Evolutionary conservation across 2,797 vertebrate species (phyloP).

Genomic region (Sebastes minor): DNA sequence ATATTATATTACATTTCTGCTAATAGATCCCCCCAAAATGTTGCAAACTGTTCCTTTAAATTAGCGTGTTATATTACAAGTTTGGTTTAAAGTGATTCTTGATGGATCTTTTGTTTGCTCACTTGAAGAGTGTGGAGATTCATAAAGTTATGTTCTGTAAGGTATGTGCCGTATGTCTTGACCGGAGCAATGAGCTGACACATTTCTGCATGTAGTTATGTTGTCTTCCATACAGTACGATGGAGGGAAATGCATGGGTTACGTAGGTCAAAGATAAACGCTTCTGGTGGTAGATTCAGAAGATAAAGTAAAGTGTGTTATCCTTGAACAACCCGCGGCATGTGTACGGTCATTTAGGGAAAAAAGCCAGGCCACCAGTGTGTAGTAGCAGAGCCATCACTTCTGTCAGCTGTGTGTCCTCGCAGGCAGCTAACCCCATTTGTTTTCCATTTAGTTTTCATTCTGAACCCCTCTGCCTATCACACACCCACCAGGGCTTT

Average conservation of each 20-base stretch:
- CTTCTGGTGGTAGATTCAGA: not conserved
- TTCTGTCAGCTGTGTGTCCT: not conserved
- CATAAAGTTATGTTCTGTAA: not conserved
- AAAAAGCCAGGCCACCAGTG: no score
- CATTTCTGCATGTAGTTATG: not conserved
- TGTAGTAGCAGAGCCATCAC: not conserved
- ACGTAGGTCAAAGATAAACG: not conserved
- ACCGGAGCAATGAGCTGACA: not conserved
- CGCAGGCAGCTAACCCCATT: conserved; percentile 14
- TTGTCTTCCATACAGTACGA: not conserved
- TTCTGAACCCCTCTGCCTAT: not conserved
- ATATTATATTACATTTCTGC: no score
- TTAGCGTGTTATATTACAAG: not conserved
- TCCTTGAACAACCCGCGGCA: not conserved
- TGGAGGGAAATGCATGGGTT: not conserved
- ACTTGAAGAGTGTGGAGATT: not conserved
- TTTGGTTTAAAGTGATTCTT: no score
- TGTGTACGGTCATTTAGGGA: no score
- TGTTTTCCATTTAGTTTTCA: conserved; percentile 31
- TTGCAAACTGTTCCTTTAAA: no score
- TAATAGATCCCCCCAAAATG: no score
- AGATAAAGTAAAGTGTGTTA: not conserved
- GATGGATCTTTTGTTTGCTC: not conserved
- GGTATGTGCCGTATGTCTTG: not conserved
- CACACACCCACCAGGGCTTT: conserved; percentile 16